Base-by-base conservation (phyloP, 2,888 invertebrate genomes). In the Tolmerus cingulatus region DNA sequence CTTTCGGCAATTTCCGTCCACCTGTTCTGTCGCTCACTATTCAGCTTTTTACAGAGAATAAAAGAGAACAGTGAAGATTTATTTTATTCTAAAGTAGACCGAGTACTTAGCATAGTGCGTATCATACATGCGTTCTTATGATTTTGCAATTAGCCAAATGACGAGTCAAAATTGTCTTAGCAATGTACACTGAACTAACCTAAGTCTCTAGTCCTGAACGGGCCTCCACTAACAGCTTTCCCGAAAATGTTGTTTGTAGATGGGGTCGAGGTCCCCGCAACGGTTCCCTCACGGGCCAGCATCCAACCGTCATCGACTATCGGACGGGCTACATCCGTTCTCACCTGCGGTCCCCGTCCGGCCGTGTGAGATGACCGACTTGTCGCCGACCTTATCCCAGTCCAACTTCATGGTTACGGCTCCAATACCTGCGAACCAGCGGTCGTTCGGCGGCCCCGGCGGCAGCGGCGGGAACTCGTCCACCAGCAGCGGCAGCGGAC, bases 311-410 rank as follows among this genome's bases (percentile, higher is more conserved):
- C 91, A 92, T 92, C 90, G 93, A 93, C 88, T 93, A 92, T 92
- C 92, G 93, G 91, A 93, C 93, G 91, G 93, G 93, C 89, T 97
- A 97, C 94, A 97, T 98, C 92, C 95, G 97, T 90, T 98, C 97
- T 89, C 97, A 98, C 93, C 95, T 98, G 90, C 95, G 98, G 90
- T 98, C 98, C 91, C 97, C 97, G 82, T 97, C 97, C 89, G 98
- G 98, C 92, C 95, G 97, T 93, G 98, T 98, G 93, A 95, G 98
- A 95, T 98, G 96, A 97, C 96, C 95, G 94, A 92, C 90, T 90
- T 92, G 90, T 92, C 92, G 90, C 92, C 92, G 90, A 91, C 92
- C 88, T 74, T 85, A 30, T 74, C 74, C 9, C 85, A 85, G 74
- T 43, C 74, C 19, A 85, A 85, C 37, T 74, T 74, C 19, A 85